phyloP scores from a whole-genome alignment of 2,888 invertebrate genomes.

The Xestoiulus laeticollis region DNA sequence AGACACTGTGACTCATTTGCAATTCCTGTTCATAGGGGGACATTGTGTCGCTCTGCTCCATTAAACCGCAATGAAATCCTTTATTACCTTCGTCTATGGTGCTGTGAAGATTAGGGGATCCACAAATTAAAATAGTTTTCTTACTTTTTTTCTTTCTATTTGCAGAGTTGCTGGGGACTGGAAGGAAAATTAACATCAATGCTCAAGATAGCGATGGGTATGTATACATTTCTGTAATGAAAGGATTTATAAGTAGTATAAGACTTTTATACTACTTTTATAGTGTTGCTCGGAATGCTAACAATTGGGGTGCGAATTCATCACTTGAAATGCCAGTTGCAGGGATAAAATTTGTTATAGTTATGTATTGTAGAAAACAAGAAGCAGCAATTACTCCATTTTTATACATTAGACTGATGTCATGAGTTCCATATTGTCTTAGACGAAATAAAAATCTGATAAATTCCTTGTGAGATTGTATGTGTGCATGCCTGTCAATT shows the following conservation, averaged over 20 bases:
- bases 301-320: neutral
- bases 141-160: conserved; percentile 43
- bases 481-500: too few species aligned
- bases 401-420: too few species aligned
- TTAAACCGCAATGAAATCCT: neutral
- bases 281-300: neutral
- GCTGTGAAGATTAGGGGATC: neutral
- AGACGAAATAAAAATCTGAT: too few species aligned
- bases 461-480: too few species aligned
- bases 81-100: neutral
- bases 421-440: too few species aligned
- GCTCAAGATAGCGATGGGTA: conserved; percentile 53
- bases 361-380: too few species aligned
- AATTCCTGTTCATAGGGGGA: neutral
- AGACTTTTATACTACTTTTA: too few species aligned
- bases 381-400: too few species aligned
- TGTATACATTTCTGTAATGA: neutral
- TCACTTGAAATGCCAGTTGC: neutral
- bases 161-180: conserved; percentile 52
- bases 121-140: conserved; percentile 12
- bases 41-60: neutral
- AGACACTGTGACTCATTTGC: neutral
- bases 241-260: too few species aligned
- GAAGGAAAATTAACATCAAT: conserved; percentile 52
- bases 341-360: neutral